A percentile compares a stretch with the other conserved stretches of the same genome.
These are phyloP conservation scores for Chloroceryle inda DNA, from an alignment of 2,797 vertebrate species.

Conservation along the genomic window DNA sequence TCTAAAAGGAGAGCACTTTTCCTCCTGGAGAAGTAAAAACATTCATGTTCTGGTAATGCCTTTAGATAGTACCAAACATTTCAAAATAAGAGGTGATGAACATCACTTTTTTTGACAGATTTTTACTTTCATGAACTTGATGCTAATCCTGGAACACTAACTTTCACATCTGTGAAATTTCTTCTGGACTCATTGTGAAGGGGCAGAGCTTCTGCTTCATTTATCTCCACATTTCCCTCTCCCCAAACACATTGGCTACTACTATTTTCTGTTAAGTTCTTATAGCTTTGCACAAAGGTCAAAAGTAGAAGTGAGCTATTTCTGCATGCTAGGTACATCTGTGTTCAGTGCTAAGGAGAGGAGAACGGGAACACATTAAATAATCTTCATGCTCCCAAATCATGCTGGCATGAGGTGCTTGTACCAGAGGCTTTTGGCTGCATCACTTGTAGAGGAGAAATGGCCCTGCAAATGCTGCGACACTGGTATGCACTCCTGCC, in stretches of 20 bases:
- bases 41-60: background rate
- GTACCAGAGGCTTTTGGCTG: background rate
- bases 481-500: accelerated
- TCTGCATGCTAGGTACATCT: background rate
- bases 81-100: background rate
- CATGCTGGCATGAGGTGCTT: background rate
- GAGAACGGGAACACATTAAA: background rate
- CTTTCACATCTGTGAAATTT: background rate
- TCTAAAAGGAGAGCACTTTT: background rate
- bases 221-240: background rate
- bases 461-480: background rate
- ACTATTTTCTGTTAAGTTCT: background rate
- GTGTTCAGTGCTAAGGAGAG: background rate
- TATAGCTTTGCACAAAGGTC: background rate
- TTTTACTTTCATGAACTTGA: background rate
- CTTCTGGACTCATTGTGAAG: background rate
- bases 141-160: background rate
- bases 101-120: background rate
- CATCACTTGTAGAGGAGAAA: background rate
- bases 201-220: background rate
- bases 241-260: accelerated
- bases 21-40: background rate
- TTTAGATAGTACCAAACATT: background rate
- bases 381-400: background rate
- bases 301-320: background rate